These are phyloP conservation scores for Micromussa lordhowensis DNA, from an alignment of 92 coral and sea anemone species.

Conservation along the genomic window DNA sequence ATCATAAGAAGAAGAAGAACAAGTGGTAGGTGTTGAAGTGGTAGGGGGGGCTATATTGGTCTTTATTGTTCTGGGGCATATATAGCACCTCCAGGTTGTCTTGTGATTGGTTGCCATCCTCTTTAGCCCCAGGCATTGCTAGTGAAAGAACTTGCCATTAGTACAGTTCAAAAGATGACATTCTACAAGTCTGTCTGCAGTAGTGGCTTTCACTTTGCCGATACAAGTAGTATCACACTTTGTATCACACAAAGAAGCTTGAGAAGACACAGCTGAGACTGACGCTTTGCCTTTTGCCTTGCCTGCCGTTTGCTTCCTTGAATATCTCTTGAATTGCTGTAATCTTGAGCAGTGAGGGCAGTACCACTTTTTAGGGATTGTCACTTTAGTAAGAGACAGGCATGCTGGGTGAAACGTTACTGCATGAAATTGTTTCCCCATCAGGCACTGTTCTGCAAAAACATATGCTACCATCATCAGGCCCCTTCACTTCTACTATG, in stretches of 20 bases:
- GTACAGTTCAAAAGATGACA: slow-evolving; percentile 21
- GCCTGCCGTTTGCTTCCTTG: background rate
- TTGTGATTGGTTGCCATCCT: slow-evolving; percentile 14
- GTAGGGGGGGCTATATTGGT: background rate
- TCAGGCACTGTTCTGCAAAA: slow-evolving; percentile 32
- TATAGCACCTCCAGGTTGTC: slow-evolving; percentile 41
- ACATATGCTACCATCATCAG: slow-evolving; percentile 42
- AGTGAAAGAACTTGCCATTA: slow-evolving; percentile 28
- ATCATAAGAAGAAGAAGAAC: slow-evolving; percentile 8
- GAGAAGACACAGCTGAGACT: slow-evolving; percentile 19
- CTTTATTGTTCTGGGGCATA: slow-evolving; percentile 24
- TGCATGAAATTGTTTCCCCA: slow-evolving; percentile 28
- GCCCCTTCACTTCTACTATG: slow-evolving; percentile 25
- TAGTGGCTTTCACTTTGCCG: slow-evolving; percentile 30
- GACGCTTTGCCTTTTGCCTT: no score
- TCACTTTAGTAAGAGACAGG: slow-evolving; percentile 15
- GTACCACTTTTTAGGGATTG: no score
- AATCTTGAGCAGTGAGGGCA: background rate
- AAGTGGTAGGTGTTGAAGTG: slow-evolving; percentile 17
- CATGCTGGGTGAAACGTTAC: slow-evolving; percentile 60
- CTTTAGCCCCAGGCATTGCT: background rate
- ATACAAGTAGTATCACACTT: slow-evolving; percentile 40
- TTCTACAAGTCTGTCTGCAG: slow-evolving; percentile 35
- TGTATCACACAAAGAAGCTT: slow-evolving; percentile 11
- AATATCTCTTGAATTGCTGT: slow-evolving; percentile 22